Percentiles rank a stretch among this genome's conserved stretches.
phyloP scores from a whole-genome alignment of 1,140 invertebrate genomes.

The Orius insidiosus region DNA sequence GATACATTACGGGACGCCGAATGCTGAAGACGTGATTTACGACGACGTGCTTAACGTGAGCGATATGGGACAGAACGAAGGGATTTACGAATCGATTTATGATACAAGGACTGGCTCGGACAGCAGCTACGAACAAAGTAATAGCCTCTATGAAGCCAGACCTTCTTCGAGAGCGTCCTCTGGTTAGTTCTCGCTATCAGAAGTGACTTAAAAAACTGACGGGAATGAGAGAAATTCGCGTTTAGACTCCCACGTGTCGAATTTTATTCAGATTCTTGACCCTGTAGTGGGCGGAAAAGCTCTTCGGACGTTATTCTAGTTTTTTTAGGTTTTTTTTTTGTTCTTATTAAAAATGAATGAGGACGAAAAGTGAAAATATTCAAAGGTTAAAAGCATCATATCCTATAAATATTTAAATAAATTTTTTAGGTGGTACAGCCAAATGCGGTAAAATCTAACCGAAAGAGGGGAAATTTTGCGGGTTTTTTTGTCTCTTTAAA shows the following conservation, averaged over 20 bases:
- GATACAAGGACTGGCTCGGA: constrained; percentile 12
- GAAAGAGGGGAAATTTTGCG: too few species aligned
- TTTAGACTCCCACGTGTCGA: too few species aligned
- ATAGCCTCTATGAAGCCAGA: constrained; percentile 21
- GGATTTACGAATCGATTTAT: constrained; percentile 13
- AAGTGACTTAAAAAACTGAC: not conserved
- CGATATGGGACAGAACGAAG: not conserved
- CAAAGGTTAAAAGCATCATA: too few species aligned
- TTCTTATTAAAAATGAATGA: not conserved
- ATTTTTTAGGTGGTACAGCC: too few species aligned
- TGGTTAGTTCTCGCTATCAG: constrained; percentile 12
- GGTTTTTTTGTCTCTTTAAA: too few species aligned
- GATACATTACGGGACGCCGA: not conserved
- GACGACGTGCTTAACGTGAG: constrained; percentile 12
- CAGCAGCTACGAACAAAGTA: constrained; percentile 20
- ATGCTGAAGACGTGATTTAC: constrained; percentile 11
- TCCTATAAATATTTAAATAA: too few species aligned
- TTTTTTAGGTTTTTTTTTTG: not conserved
- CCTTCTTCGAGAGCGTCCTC: constrained; percentile 17
- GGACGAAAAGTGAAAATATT: not conserved
- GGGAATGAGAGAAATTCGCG: not conserved
- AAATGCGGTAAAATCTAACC: too few species aligned
- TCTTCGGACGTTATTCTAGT: not conserved
- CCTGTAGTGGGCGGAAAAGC: not conserved
- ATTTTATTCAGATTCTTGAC: too few species aligned